These are phyloP conservation scores for Prionailurus viverrinus DNA, from an alignment of 2,113 vertebrate genomes.

Conservation along the genomic window DNA sequence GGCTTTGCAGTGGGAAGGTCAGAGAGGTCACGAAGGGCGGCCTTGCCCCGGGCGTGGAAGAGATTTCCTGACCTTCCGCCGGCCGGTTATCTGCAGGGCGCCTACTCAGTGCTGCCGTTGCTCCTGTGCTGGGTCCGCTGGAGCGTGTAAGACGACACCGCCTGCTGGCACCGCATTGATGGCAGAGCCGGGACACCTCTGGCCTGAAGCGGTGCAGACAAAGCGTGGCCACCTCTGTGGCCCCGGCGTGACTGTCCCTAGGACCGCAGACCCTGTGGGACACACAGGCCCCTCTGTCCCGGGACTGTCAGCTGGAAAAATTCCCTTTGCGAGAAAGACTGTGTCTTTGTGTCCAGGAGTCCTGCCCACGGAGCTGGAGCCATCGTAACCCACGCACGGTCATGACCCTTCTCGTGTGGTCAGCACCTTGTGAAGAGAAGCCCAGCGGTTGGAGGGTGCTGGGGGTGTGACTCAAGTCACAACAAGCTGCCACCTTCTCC, in stretches of 20 bases:
- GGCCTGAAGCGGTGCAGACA: fast-evolving
- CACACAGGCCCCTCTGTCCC: not conserved
- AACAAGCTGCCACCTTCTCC: fast-evolving
- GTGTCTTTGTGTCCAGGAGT: not conserved
- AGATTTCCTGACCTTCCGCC: not conserved
- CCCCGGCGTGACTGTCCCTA: no score
- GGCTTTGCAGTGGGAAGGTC: not conserved
- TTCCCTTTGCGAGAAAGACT: not conserved
- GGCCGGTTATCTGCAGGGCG: not conserved
- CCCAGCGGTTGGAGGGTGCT: not conserved
- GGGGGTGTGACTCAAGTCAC: no score
- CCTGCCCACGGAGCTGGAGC: not conserved
- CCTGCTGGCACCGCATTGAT: fast-evolving
- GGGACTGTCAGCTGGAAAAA: not conserved
- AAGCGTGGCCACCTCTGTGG: not conserved
- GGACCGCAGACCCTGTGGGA: not conserved
- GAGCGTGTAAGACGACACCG: not conserved
- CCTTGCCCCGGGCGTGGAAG: not conserved
- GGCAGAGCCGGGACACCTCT: not conserved
- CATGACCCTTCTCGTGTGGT: not conserved
- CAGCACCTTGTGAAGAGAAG: not conserved
- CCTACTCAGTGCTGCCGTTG: not conserved
- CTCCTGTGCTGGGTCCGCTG: not conserved
- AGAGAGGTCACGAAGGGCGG: not conserved
- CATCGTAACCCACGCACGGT: fast-evolving